These are phyloP conservation scores for Actenoides hombroni DNA, from an alignment of 2,113 vertebrate species.

Conservation along the genomic window DNA sequence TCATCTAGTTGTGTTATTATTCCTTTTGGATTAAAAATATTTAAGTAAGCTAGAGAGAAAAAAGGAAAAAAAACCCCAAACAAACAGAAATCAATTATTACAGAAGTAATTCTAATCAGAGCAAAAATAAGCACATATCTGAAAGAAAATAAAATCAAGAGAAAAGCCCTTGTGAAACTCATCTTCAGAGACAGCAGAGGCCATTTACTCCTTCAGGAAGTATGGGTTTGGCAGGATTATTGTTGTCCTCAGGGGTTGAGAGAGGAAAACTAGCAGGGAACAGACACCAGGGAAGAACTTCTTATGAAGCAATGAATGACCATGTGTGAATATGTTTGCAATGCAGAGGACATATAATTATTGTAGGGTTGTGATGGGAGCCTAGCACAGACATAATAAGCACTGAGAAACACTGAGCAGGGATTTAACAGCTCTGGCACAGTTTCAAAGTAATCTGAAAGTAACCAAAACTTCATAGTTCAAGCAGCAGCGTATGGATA, in stretches of 20 bases:
- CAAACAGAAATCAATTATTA: not conserved
- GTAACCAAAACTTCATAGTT: not conserved
- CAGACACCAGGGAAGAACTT: not conserved
- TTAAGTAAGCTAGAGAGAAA: not conserved
- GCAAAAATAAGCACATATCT: not conserved
- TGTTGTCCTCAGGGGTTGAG: not conserved
- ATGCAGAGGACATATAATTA: not conserved
- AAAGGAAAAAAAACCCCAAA: not conserved
- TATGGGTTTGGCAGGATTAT: not conserved
- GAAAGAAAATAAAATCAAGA: not conserved
- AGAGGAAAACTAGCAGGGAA: not conserved
- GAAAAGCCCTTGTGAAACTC: not conserved
- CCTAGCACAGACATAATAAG: not conserved
- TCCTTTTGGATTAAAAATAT: not conserved
- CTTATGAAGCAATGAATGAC: not conserved
- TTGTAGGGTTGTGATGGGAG: not conserved
- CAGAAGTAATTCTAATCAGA: not conserved
- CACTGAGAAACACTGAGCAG: not conserved
- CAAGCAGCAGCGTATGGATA: not conserved
- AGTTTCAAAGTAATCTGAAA: not conserved
- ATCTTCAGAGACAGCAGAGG: not conserved
- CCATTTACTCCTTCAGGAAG: not conserved
- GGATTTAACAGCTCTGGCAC: not conserved
- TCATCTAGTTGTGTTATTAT: not conserved
- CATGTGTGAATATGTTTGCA: not conserved